phyloP scores from a whole-genome alignment of 2,797 vertebrate genomes.

The Tangara arthus region DNA sequence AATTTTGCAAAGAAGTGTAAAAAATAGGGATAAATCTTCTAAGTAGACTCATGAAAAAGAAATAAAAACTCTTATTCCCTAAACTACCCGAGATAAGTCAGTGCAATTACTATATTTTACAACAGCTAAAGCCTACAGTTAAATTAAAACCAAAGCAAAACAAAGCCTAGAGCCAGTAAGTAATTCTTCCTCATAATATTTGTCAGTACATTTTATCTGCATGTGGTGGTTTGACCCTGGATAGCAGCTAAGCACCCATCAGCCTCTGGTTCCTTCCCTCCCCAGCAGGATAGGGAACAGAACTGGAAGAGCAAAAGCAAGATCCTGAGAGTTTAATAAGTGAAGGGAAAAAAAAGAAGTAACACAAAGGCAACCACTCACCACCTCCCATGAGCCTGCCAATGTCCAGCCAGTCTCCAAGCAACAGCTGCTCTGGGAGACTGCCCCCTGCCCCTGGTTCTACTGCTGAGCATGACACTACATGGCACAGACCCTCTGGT shows the following conservation, averaged over 20 bases:
- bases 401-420: neutral
- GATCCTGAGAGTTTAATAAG: neutral
- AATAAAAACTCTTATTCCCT: neutral
- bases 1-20: neutral
- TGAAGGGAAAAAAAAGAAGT: neutral
- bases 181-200: neutral
- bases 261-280: accelerated
- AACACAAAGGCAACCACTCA: neutral
- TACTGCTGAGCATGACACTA: neutral
- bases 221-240: neutral
- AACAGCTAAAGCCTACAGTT: neutral
- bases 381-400: neutral
- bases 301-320: accelerated
- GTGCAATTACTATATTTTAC: neutral
- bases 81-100: neutral
- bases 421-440: neutral
- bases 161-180: neutral
- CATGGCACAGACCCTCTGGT: neutral
- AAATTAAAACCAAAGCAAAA: neutral
- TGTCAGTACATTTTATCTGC: neutral
- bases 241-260: neutral
- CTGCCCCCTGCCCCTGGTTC: neutral
- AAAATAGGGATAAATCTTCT: neutral
- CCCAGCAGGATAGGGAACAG: neutral
- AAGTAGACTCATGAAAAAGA: neutral